phyloP scores from a whole-genome alignment of 2,888 invertebrate genomes.

The Tipula unca region DNA sequence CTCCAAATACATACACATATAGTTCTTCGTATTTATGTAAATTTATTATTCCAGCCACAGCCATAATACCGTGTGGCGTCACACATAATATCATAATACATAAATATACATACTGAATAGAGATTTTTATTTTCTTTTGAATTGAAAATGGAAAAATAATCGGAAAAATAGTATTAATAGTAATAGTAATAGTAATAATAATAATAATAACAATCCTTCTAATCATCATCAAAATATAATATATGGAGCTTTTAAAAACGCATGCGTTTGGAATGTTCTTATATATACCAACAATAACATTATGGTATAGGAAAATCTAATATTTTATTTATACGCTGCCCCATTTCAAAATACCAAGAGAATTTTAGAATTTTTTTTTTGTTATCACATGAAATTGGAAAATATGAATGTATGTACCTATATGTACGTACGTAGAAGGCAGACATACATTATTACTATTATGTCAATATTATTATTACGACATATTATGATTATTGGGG shows the following conservation, averaged over 20 bases:
- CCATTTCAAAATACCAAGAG: not conserved
- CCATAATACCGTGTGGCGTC: not conserved
- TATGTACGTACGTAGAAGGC: not conserved
- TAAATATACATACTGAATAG: not conserved
- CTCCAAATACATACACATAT: not conserved
- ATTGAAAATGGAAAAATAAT: not conserved
- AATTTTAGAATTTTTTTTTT: not conserved
- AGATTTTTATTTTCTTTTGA: not conserved
- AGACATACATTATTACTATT: not conserved
- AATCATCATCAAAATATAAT: not conserved
- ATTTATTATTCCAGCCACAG: not conserved
- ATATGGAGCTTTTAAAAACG: not conserved
- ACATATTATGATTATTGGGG: not conserved
- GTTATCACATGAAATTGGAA: not conserved
- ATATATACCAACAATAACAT: not conserved
- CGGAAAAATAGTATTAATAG: not conserved
- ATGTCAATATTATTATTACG: not conserved
- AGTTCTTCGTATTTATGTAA: not conserved
- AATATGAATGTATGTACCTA: too few relatives aligned
- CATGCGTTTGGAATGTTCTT: not conserved
- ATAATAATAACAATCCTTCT: not conserved
- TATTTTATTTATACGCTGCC: not conserved
- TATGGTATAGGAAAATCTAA: not conserved
- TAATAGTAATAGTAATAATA: not conserved
- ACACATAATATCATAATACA: not conserved